phyloP scores from a whole-genome alignment of 2,888 invertebrate species.

The Glaucopsyche alexis region DNA sequence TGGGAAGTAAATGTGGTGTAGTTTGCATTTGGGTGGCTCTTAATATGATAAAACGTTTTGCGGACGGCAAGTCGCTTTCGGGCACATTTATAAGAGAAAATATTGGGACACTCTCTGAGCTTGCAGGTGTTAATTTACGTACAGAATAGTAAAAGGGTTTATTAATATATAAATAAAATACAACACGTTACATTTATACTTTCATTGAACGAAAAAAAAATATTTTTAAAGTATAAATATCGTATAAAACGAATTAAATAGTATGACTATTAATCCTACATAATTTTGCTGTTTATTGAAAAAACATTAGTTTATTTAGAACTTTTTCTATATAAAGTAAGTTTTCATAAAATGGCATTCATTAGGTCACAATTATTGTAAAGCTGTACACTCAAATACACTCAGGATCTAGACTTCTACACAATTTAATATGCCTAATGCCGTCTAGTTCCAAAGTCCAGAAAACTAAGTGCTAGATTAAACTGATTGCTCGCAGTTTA shows the following conservation, averaged over 20 bases:
- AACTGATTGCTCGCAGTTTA: slow-evolving; percentile 22
- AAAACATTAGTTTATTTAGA: too few species aligned
- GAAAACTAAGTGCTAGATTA: slow-evolving; percentile 22
- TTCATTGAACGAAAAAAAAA: too few species aligned
- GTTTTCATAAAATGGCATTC: neutral
- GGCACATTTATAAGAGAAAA: neutral
- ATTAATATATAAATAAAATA: too few species aligned
- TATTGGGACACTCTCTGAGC: neutral
- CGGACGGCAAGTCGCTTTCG: neutral
- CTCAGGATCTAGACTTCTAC: neutral
- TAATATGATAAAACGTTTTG: slow-evolving; percentile 3
- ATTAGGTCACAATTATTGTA: neutral
- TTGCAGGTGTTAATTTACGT: neutral
- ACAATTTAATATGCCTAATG: slow-evolving; percentile 19
- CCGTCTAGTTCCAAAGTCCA: neutral
- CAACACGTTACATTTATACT: too few species aligned
- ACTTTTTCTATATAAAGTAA: neutral
- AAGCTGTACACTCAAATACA: neutral
- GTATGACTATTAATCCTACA: too few species aligned
- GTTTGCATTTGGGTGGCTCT: slow-evolving; percentile 17
- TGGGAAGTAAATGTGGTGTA: slow-evolving; percentile 9
- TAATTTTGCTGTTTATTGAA: too few species aligned
- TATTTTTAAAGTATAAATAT: too few species aligned
- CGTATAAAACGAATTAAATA: too few species aligned
- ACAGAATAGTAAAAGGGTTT: neutral